Percentiles rank a stretch among this genome's conserved stretches.
phyloP scores from a whole-genome alignment of 1,140 invertebrate genomes.

The Drosophila pectinifera region DNA sequence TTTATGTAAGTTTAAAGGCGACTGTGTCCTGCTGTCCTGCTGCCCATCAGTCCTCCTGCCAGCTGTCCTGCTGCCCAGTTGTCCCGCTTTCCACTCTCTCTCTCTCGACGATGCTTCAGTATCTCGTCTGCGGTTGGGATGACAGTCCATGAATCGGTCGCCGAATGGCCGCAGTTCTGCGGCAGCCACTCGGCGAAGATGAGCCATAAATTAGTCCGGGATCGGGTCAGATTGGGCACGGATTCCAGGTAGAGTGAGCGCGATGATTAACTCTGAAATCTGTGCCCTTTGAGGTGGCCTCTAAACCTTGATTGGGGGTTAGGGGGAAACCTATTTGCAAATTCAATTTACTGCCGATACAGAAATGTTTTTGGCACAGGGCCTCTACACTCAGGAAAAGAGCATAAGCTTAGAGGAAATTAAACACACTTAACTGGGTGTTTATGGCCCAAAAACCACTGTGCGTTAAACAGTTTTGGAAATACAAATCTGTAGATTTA shows the following conservation, averaged over 20 bases:
- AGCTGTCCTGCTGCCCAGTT: constrained; percentile 1
- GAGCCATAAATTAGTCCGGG: constrained; percentile 52
- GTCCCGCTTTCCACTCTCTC: neutral
- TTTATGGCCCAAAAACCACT: too few relatives aligned
- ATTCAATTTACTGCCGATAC: constrained; percentile 36
- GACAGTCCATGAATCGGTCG: constrained; percentile 54
- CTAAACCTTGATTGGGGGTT: constrained; percentile 3
- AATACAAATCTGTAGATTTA: neutral
- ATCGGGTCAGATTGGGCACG: neutral
- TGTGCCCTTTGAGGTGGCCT: constrained; percentile 23
- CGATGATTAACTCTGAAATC: constrained; percentile 46
- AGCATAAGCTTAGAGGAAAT: neutral
- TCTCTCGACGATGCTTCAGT: constrained; percentile 1
- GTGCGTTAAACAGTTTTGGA: too few relatives aligned
- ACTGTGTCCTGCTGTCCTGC: constrained; percentile 6
- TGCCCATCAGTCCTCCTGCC: neutral
- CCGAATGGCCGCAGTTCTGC: constrained; percentile 58
- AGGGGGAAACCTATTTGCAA: constrained; percentile 39
- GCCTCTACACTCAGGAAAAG: neutral
- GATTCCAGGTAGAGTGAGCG: constrained; percentile 14
- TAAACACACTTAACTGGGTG: too few relatives aligned
- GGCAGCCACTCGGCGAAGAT: constrained; percentile 53
- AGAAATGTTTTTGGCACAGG: constrained; percentile 10
- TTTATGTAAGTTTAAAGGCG: constrained; percentile 34
- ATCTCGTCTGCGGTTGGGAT: constrained; percentile 57